Base-by-base conservation (phyloP, 2,113 vertebrate species). In the Podarcis raffonei region DNA sequence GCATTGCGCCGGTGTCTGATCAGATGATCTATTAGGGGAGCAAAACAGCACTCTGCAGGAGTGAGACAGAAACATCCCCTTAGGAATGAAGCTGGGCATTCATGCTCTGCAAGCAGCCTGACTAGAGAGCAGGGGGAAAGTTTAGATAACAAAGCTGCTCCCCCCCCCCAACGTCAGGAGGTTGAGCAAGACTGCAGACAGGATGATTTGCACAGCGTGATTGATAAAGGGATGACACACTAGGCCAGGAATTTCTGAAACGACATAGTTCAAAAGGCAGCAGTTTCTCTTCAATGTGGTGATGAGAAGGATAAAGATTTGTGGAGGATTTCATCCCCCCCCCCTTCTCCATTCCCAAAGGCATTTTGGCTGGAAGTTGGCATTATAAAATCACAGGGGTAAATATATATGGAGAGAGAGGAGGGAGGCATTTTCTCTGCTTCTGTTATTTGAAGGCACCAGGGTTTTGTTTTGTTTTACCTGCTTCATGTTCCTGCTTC, bases 161-260 rank as follows among this genome's bases (percentile, higher is more conserved):
- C 88, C 66, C 62, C 11, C 35, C 16, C 4, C 79, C 22, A 18
- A 68, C 25, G 59, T 3, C 0, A 0, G 16, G 59, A 93, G 84
- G 23, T 11, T 84, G 59, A 92, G 37, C 4, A 87, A 92, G 39
- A 69, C 8, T 88, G 66, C 20, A 78, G 85, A 75, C n/a, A 89
- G 20, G 15, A 65, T 84, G 39, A 69, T 89, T 93, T 92, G 39
- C 13, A 87, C 53, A 90, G 66, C 18, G 57, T 42, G 83, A 88
- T 90, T 82, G 81, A 84, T n/a, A 84, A 8, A 85, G 62, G 91
- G 88, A 69, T 80, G 0, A 66, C 32, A 59, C 32, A 32, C 32
- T 74, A 88, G 59, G 35, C 83, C 78, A 91, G 65, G 87, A 82
- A 88, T 88, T 82, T 88, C 79, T 85, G 78, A 77, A 91, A 85